A percentile compares a stretch with the other conserved stretches of the same genome.
Evolutionary conservation across 2,113 vertebrate genomes (phyloP).

Genomic region (Bathybates hornii): DNA sequence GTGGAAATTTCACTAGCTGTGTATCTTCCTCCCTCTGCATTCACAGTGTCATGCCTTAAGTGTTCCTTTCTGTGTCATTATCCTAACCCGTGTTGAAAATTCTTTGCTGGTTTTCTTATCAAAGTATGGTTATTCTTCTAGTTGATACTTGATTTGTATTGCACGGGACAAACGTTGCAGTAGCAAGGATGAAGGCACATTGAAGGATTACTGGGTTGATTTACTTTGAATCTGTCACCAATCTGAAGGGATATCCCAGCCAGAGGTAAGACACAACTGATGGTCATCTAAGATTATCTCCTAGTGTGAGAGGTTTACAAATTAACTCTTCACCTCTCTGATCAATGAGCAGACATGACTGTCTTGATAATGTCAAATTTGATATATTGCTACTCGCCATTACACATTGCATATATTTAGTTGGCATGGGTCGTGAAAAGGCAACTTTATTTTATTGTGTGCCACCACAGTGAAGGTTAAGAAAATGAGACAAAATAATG

Average conservation of each 20-base stretch:
- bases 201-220: conserved; percentile 7
- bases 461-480: not conserved
- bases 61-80: not conserved
- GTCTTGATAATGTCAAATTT: not conserved
- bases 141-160: not conserved
- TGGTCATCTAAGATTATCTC: conserved; percentile 2
- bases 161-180: not conserved
- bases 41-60: not conserved
- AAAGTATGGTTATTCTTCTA: not conserved
- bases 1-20: not conserved
- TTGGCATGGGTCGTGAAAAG: not conserved
- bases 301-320: not conserved
- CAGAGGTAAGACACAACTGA: not conserved
- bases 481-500: not conserved
- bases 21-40: not conserved
- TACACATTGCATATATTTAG: not conserved
- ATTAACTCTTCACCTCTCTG: not conserved
- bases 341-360: not conserved
- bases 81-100: not conserved
- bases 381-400: not conserved
- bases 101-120: not conserved
- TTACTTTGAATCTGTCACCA: not conserved
- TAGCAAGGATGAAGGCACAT: not conserved
- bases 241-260: not conserved
- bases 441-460: not conserved